These are phyloP conservation scores for Pongo abelii DNA, from an alignment of 2,113 vertebrate species.

Conservation along the genomic window DNA sequence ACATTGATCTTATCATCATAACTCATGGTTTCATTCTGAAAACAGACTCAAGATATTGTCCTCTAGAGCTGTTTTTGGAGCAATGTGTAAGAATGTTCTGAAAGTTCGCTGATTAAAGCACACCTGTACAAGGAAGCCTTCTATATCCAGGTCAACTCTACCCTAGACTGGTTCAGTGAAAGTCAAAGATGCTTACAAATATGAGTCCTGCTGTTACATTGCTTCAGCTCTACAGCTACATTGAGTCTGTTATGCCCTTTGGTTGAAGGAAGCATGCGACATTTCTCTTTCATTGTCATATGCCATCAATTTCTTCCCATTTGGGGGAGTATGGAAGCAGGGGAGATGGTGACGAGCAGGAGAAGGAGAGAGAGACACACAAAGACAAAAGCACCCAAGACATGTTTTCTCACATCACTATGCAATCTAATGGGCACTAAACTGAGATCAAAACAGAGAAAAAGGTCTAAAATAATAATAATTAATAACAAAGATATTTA, in stretches of 20 bases:
- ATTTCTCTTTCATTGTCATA: not conserved
- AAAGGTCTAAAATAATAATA: not conserved
- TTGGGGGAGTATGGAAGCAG: not conserved
- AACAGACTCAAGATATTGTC: not conserved
- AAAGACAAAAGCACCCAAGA: not conserved
- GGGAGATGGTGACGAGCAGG: too few relatives aligned
- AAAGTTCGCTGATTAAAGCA: not conserved
- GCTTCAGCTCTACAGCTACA: not conserved
- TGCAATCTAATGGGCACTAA: not conserved
- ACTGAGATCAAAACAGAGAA: not conserved
- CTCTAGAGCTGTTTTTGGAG: not conserved
- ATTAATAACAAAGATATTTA: not conserved
- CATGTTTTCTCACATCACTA: not conserved
- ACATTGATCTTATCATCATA: not conserved
- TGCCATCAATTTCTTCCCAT: not conserved
- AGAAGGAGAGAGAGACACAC: not conserved
- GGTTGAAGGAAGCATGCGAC: not conserved
- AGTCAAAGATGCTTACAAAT: not conserved
- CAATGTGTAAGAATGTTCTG: not conserved
- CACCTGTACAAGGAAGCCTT: not conserved
- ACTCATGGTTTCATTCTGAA: fast-evolving
- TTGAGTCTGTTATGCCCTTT: not conserved
- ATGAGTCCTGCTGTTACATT: not conserved
- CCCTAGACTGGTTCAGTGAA: not conserved
- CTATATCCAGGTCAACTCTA: not conserved